Base-by-base conservation (phyloP, 2,113 vertebrate genomes). In the Rostratula benghalensis region DNA sequence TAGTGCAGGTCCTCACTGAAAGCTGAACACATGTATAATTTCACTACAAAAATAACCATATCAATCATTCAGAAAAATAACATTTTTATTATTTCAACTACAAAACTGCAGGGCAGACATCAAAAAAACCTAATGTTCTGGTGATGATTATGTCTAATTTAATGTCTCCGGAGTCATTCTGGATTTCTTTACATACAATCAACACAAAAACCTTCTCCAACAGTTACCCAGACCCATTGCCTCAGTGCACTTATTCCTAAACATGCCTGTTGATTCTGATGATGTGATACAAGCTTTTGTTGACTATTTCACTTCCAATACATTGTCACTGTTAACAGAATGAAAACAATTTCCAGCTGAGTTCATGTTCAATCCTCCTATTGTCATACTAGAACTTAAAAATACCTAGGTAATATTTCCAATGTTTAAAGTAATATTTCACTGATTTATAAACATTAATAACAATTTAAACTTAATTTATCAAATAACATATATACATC, bases 41-140 rank as follows among this genome's bases (percentile, higher is more conserved):
- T 51, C 28, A 19, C 22, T 1, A 4, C 20, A 22, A 63, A 61
- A 9, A 23, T 7, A 1, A 10, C 8, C 30, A 0, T 33, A 74
- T 45, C 11, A 77, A 57, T 11, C 9, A 37, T 70, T 90, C 41
- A 78, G 14, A 59, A 33, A 75, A 90, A 35, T 6, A 1, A 17
- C 48, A 46, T 92, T 68, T 89, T 75, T 19, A 71, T 50, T 11
- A 71, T 37, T 24, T 79, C 9, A 75, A 54, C 23, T n/a, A 31
- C 25, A 78, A 46, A 83, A 71, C 28, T 30, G 8, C 31, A 75
- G 46, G n/a, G 31, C 7, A 87, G 37, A 37, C 25, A 23, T 18
- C 8, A 85, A 74, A 92, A 77, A 57, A 53, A 1, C 43, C 43
- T 60, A 11, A 67, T 71, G 37, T 48, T 27, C 64, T 71, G 28